phyloP scores from a whole-genome alignment of 64 coral and sea anemone species.

The Dendrophyllia cribrosa region DNA sequence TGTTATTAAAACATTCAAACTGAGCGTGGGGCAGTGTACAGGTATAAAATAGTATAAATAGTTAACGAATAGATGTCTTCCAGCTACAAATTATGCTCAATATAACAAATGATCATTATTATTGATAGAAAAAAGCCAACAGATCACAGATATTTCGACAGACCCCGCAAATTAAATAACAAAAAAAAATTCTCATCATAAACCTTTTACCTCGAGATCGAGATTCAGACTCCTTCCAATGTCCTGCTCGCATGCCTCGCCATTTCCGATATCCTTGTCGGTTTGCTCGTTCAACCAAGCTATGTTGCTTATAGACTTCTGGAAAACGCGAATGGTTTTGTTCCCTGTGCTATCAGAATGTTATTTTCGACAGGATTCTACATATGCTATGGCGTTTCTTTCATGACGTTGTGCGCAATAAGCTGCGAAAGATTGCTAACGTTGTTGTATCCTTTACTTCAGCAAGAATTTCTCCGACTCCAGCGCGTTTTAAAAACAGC shows the following conservation, averaged over 20 bases:
- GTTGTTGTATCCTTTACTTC: slow-evolving; percentile 56
- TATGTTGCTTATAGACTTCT: slow-evolving; percentile 67
- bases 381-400: slow-evolving; percentile 81
- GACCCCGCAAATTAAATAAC: no score
- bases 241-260: slow-evolving; percentile 65
- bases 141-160: no score
- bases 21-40: no score
- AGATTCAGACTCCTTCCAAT: slow-evolving; percentile 69
- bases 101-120: no score
- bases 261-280: slow-evolving; percentile 71
- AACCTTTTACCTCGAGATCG: no score
- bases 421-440: slow-evolving; percentile 76
- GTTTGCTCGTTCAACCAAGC: slow-evolving; percentile 65
- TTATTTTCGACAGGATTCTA: slow-evolving; percentile 75
- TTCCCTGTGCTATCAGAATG: slow-evolving; percentile 71
- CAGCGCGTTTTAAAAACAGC: slow-evolving; percentile 39
- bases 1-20: no score
- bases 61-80: no score
- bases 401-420: slow-evolving; percentile 80
- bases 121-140: no score
- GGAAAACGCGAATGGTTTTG: slow-evolving; percentile 70
- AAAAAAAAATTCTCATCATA: no score
- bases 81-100: no score
- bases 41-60: no score
- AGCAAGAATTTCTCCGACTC: slow-evolving; percentile 38